phyloP scores from a whole-genome alignment of 2,888 invertebrate genomes.

The Chrysolina haemoptera region DNA sequence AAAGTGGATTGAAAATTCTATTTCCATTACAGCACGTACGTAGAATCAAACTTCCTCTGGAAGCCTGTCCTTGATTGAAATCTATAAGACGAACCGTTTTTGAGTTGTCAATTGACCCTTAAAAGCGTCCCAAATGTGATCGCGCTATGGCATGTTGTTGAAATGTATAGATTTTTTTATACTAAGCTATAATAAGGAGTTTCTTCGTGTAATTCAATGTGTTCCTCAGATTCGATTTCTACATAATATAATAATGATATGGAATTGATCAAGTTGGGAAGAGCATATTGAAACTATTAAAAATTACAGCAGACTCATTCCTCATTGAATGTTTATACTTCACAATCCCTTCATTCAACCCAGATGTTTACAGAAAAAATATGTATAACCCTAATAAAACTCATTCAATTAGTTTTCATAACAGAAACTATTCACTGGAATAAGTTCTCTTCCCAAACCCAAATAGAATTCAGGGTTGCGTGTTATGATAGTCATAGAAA shows the following conservation, averaged over 20 bases:
- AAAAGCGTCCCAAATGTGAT: too few species aligned
- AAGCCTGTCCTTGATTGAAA: too few species aligned
- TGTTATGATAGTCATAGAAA: background rate
- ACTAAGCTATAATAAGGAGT: too few species aligned
- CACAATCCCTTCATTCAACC: background rate
- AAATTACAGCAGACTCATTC: background rate
- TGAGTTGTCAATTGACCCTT: too few species aligned
- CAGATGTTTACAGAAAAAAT: slow-evolving; percentile 16
- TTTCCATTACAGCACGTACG: too few species aligned
- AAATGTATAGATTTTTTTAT: too few species aligned
- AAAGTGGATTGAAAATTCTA: too few species aligned
- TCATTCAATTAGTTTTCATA: slow-evolving; percentile 2
- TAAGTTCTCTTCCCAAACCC: background rate
- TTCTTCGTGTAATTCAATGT: too few species aligned
- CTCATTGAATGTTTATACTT: background rate
- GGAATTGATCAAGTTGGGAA: background rate
- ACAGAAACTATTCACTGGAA: background rate
- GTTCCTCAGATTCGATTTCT: too few species aligned
- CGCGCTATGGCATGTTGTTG: too few species aligned
- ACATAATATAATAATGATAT: background rate
- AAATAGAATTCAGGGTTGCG: background rate
- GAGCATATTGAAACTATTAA: background rate
- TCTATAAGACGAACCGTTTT: too few species aligned
- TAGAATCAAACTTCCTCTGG: too few species aligned
- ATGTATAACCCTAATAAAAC: slow-evolving; percentile 8